phyloP scores from a whole-genome alignment of 2,797 vertebrate species.

The Etheostoma perlongum region DNA sequence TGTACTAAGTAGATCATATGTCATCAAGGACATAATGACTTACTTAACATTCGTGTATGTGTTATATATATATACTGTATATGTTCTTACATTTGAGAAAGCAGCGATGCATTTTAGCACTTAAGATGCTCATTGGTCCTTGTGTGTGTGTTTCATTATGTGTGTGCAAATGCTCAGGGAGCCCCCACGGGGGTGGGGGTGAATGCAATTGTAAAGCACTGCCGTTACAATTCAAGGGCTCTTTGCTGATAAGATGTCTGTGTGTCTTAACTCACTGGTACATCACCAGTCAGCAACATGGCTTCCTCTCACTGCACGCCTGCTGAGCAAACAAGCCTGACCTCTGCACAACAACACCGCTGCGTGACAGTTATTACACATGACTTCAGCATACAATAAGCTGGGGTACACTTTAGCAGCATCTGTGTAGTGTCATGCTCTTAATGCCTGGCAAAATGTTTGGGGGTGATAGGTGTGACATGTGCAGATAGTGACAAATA shows the following conservation, averaged over 20 bases:
- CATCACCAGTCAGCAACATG: slow-evolving; percentile 74
- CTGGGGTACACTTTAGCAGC: slow-evolving; percentile 32
- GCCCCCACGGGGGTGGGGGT: not conserved
- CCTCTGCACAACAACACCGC: slow-evolving; percentile 60
- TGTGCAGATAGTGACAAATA: not conserved
- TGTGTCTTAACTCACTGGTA: slow-evolving; percentile 69
- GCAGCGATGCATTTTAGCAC: not conserved
- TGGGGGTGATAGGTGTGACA: no score
- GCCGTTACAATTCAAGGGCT: slow-evolving; percentile 60
- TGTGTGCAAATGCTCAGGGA: slow-evolving; percentile 13
- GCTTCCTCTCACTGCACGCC: slow-evolving; percentile 58
- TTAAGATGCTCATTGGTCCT: not conserved
- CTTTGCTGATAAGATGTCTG: slow-evolving; percentile 67
- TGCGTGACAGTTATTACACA: slow-evolving; percentile 66
- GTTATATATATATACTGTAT: not conserved
- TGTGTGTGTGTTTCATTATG: slow-evolving; percentile 4
- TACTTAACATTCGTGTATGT: not conserved
- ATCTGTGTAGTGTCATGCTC: not conserved
- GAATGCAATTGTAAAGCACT: slow-evolving; percentile 21
- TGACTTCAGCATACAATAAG: slow-evolving; percentile 43
- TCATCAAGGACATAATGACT: slow-evolving; percentile 30
- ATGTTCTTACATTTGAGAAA: slow-evolving; percentile 14
- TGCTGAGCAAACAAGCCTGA: slow-evolving; percentile 77
- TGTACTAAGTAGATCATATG: slow-evolving; percentile 32
- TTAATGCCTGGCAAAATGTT: not conserved